Base-by-base conservation (phyloP, 1,140 invertebrate genomes). In the Sitophilus oryzae region DNA sequence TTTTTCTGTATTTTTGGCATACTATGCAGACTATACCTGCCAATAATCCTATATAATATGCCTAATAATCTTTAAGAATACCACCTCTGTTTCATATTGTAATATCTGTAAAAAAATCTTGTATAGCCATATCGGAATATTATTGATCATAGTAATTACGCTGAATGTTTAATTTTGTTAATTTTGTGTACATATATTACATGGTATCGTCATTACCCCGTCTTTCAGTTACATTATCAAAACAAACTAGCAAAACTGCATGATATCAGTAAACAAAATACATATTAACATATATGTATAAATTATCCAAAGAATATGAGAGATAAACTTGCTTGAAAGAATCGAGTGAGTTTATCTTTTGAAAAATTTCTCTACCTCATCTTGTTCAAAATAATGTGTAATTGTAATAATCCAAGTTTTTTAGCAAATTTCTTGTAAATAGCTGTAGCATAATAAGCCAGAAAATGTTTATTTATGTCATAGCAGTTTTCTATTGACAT, bases 381-480 rank as follows among this genome's bases (percentile, higher is more conserved):
- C 20, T 3, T 49, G 38, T 34, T 38, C 47, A 37, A 49, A 34
- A 35, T 46, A 46, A n/a, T 35, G 35, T 10, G 16, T 16, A 30
- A n/a, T 35, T 42, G 2, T 42, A n/a, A n/a, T n/a, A 19, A 42
- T 19, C 40, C 40, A 46, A 21, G n/a, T n/a, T n/a, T n/a, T 30
- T 30, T 30, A 47, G 45, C 14, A 36, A 47, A 47, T 15, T 38
- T 49, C 36, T n/a, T 49, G 47, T 49, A 49, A 34, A 49, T 49
- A 49, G 36, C 3, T 45, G 4, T 35, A 49, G 10, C 22, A 6
- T 22, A 8, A 35, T 35, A 46, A 35, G 8, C 25, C 23, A 18
- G 21, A 19, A n/a, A 6, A 49, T 49, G 47, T 49, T 49, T 49
- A 49, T 49, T 49, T 49, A 38, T 49, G 36, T 49, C 47, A 49